phyloP scores from a whole-genome alignment of 2,888 invertebrate species.

The Drosophila koepferae region DNA sequence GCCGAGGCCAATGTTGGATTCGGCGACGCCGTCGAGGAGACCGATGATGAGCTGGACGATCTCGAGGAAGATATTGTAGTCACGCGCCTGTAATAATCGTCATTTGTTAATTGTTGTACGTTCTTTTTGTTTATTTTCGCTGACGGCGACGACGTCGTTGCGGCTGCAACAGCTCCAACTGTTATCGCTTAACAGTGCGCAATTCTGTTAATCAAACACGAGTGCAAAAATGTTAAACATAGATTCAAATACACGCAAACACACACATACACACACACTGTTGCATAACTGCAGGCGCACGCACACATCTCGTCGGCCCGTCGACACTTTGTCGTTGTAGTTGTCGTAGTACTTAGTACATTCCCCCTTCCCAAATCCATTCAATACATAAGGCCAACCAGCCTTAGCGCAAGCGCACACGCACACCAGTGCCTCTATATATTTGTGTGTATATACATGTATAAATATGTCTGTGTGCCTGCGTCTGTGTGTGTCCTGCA shows the following conservation, averaged over 20 bases:
- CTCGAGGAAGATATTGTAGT: slow-evolving; percentile 95
- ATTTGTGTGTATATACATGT: neutral
- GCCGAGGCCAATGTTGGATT: slow-evolving; percentile 60
- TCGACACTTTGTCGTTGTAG: slow-evolving; percentile 47
- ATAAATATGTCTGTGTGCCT: neutral
- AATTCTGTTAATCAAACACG: slow-evolving; percentile 29
- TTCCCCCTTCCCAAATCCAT: slow-evolving; percentile 49
- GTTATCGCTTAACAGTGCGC: slow-evolving; percentile 32
- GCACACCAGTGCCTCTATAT: slow-evolving; percentile 7
- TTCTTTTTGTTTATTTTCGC: slow-evolving; percentile 57
- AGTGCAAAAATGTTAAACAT: slow-evolving; percentile 21
- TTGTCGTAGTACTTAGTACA: slow-evolving; percentile 72
- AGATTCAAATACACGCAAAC: slow-evolving; percentile 15
- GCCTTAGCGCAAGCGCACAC: slow-evolving; percentile 16
- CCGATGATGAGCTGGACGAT: slow-evolving; percentile 94
- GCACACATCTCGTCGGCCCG: slow-evolving; percentile 21
- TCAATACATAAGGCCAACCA: slow-evolving; percentile 50
- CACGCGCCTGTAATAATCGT: slow-evolving; percentile 89
- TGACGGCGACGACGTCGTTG: slow-evolving; percentile 38
- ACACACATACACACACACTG: slow-evolving; percentile 26
- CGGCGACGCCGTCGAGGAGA: slow-evolving; percentile 88
- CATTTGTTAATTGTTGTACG: slow-evolving; percentile 60
- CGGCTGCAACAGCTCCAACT: slow-evolving; percentile 44
- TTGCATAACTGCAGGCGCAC: slow-evolving; percentile 63
- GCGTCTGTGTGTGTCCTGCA: slow-evolving; percentile 15